These are phyloP conservation scores for Tetrax tetrax DNA, from an alignment of 2,113 vertebrate genomes.

Conservation along the genomic window DNA sequence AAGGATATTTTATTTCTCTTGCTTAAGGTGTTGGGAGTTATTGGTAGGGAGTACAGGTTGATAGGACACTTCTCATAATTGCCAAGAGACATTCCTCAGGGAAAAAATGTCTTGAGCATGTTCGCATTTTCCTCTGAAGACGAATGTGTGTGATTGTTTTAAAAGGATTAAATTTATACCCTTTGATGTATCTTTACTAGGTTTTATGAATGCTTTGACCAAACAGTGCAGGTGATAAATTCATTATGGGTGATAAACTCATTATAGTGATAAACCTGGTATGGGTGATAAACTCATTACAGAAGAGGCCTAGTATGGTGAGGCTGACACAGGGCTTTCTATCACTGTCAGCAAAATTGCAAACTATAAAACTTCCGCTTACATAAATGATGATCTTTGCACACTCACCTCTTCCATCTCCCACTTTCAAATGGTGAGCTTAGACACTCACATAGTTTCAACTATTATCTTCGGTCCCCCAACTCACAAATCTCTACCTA, in stretches of 20 bases:
- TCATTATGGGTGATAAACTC: slow-evolving; percentile 50
- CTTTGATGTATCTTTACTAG: slow-evolving; percentile 29
- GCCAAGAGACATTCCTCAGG: not conserved
- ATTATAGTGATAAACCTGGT: slow-evolving; percentile 49
- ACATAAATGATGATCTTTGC: slow-evolving; percentile 31
- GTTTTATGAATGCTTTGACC: slow-evolving; percentile 58
- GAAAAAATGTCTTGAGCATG: not conserved
- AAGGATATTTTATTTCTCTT: not conserved
- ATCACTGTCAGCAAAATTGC: slow-evolving; percentile 57
- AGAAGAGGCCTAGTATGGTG: not conserved
- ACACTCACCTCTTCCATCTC: not conserved
- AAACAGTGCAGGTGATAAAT: slow-evolving; percentile 49
- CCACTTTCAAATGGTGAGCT: not conserved
- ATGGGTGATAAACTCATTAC: slow-evolving; percentile 48
- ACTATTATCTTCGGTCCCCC: not conserved
- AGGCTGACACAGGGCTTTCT: slow-evolving; percentile 34
- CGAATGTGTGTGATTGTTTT: slow-evolving; percentile 38
- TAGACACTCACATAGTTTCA: not conserved
- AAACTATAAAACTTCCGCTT: not conserved
- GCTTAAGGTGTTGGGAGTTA: not conserved
- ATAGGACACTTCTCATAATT: not conserved
- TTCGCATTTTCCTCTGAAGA: slow-evolving; percentile 10
- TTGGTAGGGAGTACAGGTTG: not conserved
- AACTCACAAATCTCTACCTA: not conserved
- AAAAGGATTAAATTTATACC: slow-evolving; percentile 53